Base-by-base conservation (phyloP, 2,113 vertebrate genomes). In the Marmota monax region DNA sequence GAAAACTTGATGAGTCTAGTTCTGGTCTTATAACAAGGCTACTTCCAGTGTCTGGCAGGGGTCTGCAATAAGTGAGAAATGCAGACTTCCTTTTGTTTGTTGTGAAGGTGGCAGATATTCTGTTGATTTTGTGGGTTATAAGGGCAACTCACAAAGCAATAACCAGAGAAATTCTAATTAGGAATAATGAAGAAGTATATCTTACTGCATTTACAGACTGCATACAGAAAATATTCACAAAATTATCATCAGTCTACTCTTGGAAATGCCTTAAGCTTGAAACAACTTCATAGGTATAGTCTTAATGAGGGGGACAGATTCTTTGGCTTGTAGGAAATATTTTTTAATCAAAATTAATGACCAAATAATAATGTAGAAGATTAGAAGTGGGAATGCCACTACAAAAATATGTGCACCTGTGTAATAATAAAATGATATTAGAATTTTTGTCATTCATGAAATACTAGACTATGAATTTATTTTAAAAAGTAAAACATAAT, bases 301-400 rank as follows among this genome's bases (percentile, higher is more conserved):
- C 37, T 96, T 78, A 42, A 72, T 5, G 23, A 53, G 34, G 8
- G 9, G 61, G 4, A 58, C 4, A 58, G 14, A 67, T 79, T 94
- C 12, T 61, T 82, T 22, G 34, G 27, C 34, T 76, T 42, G 11
- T 61, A 61, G 3, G 27, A 82, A 82, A 83, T 76, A 63, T 53
- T 69, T 87, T 77, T 94, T 94, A 22, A 91, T 29, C 32, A 84
- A 67, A 94, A 56, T 58, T 79, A 78, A 88, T 27, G 23, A 45
- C 6, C 69, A 22, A 78, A 78, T 56, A 63, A 53, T 13, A 70
- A 27, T 5, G 16, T 88, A 9, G n/a, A 32, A 72, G 25, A 93
- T 74, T 90, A 90, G 23, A 80, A 73, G 1, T 67, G 27, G 18
- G 18, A 92, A 77, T 78, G 73, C 4, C 10, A 10, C 72, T 79